Base-by-base conservation (phyloP, 2,888 invertebrate species). In the Nezara viridula region DNA sequence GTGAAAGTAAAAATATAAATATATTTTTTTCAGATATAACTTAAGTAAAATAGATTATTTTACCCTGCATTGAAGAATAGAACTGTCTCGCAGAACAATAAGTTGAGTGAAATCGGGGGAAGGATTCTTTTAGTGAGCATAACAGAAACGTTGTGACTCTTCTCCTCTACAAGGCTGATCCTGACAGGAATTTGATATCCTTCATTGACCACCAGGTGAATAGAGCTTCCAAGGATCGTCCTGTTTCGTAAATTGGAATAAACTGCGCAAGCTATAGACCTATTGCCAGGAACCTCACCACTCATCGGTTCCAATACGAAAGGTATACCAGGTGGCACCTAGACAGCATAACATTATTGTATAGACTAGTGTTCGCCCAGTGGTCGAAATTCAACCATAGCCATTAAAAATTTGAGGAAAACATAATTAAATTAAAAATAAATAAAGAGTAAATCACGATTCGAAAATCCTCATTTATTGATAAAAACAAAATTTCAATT, bases 261-360 rank as follows among this genome's bases (percentile, higher is more conserved):
- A 0, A 95, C 92, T 89, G 93, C 92, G 91, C 94, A 94, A 24
- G 92, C 92, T 85, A 95, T 92, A 50, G 93, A 93, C 91, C 93
- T 93, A 92, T 94, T 94, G 24, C 94, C 94, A 24, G 94, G 92
- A 89, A 95, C 94, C 1, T 91, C 92, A 47, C 95, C 95, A 90
- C 90, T 92, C 92, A 92, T 92, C 1, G 95, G 95, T 91, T 93
- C 92, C 87, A 95, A 93, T 89, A 90, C 92, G 91, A 94, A 93
- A 86, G 94, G 93, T 86, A 93, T 93, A 87, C 93, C 92, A 24
- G 93, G 91, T 1, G 94, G 94, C 86, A 95, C 92, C 52, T 94
- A 92, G 21, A 88, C 52, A 55, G 3, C 5, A 21, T 49, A 49
- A n/a, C n/a, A n/a, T n/a, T n/a, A n/a, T n/a, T n/a, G n/a, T n/a